A percentile compares a stretch with the other conserved stretches of the same genome.
phyloP scores from a whole-genome alignment of 2,888 invertebrate species.

The Torymus aiolomorphi region DNA sequence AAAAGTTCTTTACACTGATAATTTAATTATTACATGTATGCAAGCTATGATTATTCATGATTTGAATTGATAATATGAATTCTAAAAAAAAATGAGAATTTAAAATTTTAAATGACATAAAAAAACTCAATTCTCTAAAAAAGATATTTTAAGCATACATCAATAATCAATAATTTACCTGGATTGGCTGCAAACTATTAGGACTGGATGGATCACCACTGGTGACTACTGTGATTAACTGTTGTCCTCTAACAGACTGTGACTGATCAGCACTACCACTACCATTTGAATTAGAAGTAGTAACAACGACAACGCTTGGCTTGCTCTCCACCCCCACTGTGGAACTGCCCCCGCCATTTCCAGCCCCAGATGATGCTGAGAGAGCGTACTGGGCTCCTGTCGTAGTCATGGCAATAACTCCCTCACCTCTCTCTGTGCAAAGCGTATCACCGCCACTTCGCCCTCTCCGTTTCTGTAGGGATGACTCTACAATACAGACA shows the following conservation, averaged over 20 bases:
- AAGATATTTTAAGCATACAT: neutral
- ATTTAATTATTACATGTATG: slow-evolving; percentile 4
- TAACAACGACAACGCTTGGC: slow-evolving; percentile 72
- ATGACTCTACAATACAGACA: slow-evolving; percentile 69
- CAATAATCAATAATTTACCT: slow-evolving; percentile 63
- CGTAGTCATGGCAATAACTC: slow-evolving; percentile 75
- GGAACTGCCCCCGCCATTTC: slow-evolving; percentile 70
- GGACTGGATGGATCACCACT: slow-evolving; percentile 73
- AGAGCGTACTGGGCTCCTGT: slow-evolving; percentile 75
- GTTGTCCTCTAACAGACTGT: slow-evolving; percentile 71
- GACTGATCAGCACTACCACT: slow-evolving; percentile 69
- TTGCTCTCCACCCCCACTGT: slow-evolving; percentile 72
- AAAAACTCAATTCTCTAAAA: too few relatives aligned
- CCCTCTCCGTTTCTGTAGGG: slow-evolving; percentile 67
- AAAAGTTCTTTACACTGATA: too few relatives aligned
- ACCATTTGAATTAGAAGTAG: slow-evolving; percentile 73
- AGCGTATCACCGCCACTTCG: slow-evolving; percentile 68
- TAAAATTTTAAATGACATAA: too few relatives aligned
- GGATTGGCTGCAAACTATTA: slow-evolving; percentile 73
- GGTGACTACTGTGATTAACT: slow-evolving; percentile 74
- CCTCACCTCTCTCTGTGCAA: slow-evolving; percentile 69
- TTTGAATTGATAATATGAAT: too few relatives aligned
- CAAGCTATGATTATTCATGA: too few relatives aligned
- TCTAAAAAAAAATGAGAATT: too few relatives aligned
- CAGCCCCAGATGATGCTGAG: slow-evolving; percentile 73